Evolutionary conservation across 1,140 invertebrate genomes (phyloP).

Genomic region (Kradibia gibbosae): DNA sequence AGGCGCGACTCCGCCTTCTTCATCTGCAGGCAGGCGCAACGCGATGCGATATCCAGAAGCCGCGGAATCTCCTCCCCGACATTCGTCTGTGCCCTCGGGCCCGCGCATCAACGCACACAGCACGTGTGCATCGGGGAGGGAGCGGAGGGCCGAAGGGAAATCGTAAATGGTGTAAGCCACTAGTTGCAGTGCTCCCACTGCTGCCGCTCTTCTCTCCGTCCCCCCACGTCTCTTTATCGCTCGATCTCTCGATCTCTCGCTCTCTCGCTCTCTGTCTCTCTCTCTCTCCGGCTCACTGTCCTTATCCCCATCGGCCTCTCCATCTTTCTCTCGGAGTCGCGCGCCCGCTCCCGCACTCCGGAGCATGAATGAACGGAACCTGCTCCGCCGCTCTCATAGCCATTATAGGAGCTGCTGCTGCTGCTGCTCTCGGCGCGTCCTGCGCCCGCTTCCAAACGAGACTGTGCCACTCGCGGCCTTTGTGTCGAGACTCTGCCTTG

Average conservation of each 20-base stretch:
- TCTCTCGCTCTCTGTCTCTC: neutral
- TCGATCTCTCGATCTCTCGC: neutral
- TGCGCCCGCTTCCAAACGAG: constrained; percentile 18
- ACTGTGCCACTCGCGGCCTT: neutral
- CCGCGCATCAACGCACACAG: neutral
- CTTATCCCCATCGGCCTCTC: neutral
- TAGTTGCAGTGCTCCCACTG: constrained; percentile 45
- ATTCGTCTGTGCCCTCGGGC: neutral
- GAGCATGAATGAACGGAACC: constrained; percentile 71
- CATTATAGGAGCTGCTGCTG: constrained; percentile 66
- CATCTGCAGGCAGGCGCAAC: neutral
- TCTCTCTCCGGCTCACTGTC: neutral
- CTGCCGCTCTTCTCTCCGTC: too few relatives aligned
- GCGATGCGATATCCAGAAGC: neutral
- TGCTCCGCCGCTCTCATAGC: constrained; percentile 69
- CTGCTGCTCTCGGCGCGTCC: constrained; percentile 53
- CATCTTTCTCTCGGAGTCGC: neutral
- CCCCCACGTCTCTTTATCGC: neutral
- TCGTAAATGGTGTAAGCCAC: constrained; percentile 66
- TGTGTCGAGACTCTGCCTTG: neutral
- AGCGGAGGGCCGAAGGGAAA: constrained; percentile 60
- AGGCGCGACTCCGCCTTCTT: neutral
- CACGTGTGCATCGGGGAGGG: constrained; percentile 46
- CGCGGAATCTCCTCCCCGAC: neutral
- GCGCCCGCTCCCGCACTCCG: constrained; percentile 53